A percentile compares a stretch with the other conserved stretches of the same genome.
phyloP scores from a whole-genome alignment of 2,888 invertebrate genomes.

The Ariolimax columbianus region DNA sequence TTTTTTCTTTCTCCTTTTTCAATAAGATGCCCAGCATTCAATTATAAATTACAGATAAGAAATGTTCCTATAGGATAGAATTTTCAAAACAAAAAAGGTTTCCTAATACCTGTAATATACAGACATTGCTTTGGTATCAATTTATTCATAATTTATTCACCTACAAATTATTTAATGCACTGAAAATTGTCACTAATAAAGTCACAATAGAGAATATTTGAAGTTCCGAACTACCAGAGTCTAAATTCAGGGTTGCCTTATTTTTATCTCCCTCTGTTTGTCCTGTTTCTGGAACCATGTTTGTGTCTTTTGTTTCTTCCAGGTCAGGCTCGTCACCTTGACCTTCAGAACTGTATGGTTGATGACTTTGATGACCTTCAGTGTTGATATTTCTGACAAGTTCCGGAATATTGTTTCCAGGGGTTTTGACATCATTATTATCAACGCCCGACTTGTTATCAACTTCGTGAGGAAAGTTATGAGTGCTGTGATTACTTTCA shows the following conservation, averaged over 20 bases:
- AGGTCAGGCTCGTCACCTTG: neutral
- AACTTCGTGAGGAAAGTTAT: neutral
- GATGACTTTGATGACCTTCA: slow-evolving; percentile 14
- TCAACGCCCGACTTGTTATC: neutral
- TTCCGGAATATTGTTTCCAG: neutral
- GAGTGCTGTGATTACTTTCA: neutral
- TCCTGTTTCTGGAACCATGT: neutral
- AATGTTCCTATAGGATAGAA: no score
- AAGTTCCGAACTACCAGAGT: neutral
- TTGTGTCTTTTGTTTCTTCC: neutral
- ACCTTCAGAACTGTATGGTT: slow-evolving; percentile 14
- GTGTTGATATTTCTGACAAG: no score
- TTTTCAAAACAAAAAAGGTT: no score
- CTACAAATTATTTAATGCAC: neutral
- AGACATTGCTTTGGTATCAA: neutral
- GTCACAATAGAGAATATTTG: neutral
- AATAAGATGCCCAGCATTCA: no score
- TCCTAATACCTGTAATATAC: no score
- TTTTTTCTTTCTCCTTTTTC: neutral
- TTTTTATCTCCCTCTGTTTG: neutral
- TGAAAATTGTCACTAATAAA: neutral
- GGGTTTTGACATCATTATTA: neutral
- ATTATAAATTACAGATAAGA: no score
- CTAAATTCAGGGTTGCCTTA: neutral
- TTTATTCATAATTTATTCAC: neutral